Evolutionary conservation across 1,140 invertebrate genomes (phyloP).

Genomic region (Ditylenchus dipsaci): DNA sequence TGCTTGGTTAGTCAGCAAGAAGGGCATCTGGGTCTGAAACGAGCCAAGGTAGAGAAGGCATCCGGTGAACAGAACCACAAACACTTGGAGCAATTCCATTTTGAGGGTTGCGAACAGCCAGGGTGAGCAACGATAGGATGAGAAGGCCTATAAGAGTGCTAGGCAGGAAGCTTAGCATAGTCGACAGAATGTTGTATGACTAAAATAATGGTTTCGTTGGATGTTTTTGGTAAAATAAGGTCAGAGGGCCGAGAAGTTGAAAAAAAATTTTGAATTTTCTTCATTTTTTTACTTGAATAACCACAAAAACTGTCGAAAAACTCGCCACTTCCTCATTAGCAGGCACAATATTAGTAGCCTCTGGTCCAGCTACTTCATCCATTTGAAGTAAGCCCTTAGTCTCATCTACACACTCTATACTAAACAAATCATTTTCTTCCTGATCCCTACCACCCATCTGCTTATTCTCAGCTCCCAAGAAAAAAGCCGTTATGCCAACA

Average conservation of each 20-base stretch:
- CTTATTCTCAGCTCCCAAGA: neutral
- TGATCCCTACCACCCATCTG: slow-evolving; percentile 4
- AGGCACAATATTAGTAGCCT: neutral
- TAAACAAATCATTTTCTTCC: neutral
- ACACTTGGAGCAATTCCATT: neutral
- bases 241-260: too few species aligned
- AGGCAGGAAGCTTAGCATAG: neutral
- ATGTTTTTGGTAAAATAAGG: too few species aligned
- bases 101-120: neutral
- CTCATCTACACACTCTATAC: neutral
- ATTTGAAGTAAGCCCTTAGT: neutral
- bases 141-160: neutral
- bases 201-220: too few species aligned
- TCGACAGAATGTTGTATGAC: neutral
- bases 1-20: neutral
- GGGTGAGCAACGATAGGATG: neutral
- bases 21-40: neutral
- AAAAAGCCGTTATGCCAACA: slow-evolving; percentile 31
- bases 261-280: neutral
- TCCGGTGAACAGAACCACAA: neutral
- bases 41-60: neutral
- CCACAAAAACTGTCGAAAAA: neutral
- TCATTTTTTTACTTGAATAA: neutral
- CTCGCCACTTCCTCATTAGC: neutral
- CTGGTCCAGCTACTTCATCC: neutral